Evolutionary conservation across 2,888 invertebrate genomes (phyloP), one percentile per base, ranked within the genome.

Genomic region (Megaustenia siamemsis): DNA sequence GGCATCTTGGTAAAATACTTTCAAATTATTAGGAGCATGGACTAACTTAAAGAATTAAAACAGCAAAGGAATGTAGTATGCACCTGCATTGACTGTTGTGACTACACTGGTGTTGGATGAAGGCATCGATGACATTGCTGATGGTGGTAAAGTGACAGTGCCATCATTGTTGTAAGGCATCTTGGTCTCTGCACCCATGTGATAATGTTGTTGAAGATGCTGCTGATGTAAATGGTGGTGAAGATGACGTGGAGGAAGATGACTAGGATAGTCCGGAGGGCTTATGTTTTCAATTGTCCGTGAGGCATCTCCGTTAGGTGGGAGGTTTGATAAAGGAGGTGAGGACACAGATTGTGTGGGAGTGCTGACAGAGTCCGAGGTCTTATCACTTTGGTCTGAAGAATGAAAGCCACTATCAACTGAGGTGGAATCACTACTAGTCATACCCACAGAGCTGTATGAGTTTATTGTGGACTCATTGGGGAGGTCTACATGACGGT

Each of bases 321-420:
- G 83, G 60, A 43, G 43, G 56, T 77, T 43, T 43, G 71, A 68
- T 53, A 63, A 86, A 21, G 35, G 83, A 60, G 63, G 87, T 66
- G 86, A 82, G 10, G 76, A 66, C 4, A 43, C 83, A 1, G 84
- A 82, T 60, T 82, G 82, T 21, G 68, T 79, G n/a, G 87, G 75
- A 43, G 82, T 79, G 35, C 76, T 84, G 1, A 84, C 80, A n/a
- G 84, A 86, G 24, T 86, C 84, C 45, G 86, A 84, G 5, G 82
- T 82, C 60, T 86, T 86, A 8, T 75, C 86, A 21, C 86, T 84
- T 32, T 87, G 86, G 45, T 84, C 81, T 0, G 86, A 86, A n/a
- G 87, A 87, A 76, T 87, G 87, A 49, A 87, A 87, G n/a, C 87
- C 87, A 38, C 86, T 87, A 73, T 87, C 87, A n/a, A 87, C 87